Base-by-base conservation (phyloP, 1,140 invertebrate genomes). In the Neodiprion virginianus region DNA sequence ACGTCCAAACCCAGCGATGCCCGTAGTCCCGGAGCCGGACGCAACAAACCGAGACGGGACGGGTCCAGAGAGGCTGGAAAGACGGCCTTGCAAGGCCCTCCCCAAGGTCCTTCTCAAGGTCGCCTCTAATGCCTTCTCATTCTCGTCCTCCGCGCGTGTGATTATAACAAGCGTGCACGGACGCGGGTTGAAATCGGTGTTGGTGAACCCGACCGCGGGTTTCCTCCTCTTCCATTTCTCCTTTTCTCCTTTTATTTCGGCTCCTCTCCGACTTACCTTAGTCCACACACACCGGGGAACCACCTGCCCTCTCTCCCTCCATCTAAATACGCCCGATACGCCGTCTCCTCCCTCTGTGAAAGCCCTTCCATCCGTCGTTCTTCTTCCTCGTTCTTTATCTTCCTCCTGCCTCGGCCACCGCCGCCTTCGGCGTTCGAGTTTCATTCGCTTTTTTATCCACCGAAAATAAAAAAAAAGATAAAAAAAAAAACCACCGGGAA, bases 81-180 rank as follows among this genome's bases (percentile, higher is more conserved):
- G 75, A 80, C 81, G 81, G 80, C 81, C 81, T 82, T 82, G 81
- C 81, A 82, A 82, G 81, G 79, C 75, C 79, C 76, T 76, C 78
- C 74, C 73, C 81, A 82, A 82, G 81, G 79, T 76, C 79, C 76
- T 76, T 78, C 73, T 72, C 81, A 82, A 82, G 81, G 81, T 74
- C 77, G 77, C 65, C 76, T 82, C 81, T 82, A 82, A 82, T 82
- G 73, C 72, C 66, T 75, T 77, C 72, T 23, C 74, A 23, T 72
- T 76, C 71, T 76, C 69, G 49, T 69, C 69, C 75, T 76, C 72
- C 48, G 67, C 66, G 71, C 65, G 9, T 8, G 48, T 40, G 12
- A 14, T 65, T 65, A 65, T 65, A 17, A 14, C 17, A 14, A 14
- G 1, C 23, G 12, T 40, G 12, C 28, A 40, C 28, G 12, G 3